Base-by-base conservation (phyloP, 1,140 invertebrate species). In the Anagrus nilaparvatae region DNA sequence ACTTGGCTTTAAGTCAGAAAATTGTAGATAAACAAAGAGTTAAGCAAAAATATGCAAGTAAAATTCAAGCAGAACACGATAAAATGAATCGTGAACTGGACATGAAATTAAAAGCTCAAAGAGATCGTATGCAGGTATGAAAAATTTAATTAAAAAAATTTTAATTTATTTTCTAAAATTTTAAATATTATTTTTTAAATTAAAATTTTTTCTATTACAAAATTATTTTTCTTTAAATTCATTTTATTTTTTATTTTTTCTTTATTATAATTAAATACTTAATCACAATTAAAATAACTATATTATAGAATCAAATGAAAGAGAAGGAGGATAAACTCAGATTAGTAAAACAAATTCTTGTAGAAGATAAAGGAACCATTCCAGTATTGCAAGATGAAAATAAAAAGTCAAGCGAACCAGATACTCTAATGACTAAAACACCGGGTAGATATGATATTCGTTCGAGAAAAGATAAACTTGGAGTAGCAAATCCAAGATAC, bases 21-120 rank as follows among this genome's bases (percentile, higher is more conserved):
- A 72, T 78, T 18, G 66, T 84, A 20, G 83, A 88, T 43, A 83
- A 81, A 51, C 79, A 85, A 55, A 79, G 77, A 49, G 76, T 78
- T 23, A 85, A 86, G 58, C 73, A 79, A 46, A 81, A 78, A 53
- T 81, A 77, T 47, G 77, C 77, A 24, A 65, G 74, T 12, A 82
- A 84, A 53, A 76, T 83, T 6, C 81, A 79, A 18, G 72, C 71
- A 1, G 79, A 81, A 52, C 74, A 78, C 39, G 79, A 82, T 44
- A 84, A 82, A 56, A 71, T 78, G 58, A 74, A 69, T 31, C 68
- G 69, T 14, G 77, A 82, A 52, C 57, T 81, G 4, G 75, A 80
- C 58, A 63, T 56, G 34, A 83, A 78, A 59, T 65, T 84, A 33
- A 73, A 74, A 17, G 69, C 74, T 32, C 79, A 87, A 54, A 73